A percentile compares a stretch with the other conserved stretches of the same genome.
Evolutionary conservation across 2,113 vertebrate genomes (phyloP).

Genomic region (Sylvilagus bachmani): DNA sequence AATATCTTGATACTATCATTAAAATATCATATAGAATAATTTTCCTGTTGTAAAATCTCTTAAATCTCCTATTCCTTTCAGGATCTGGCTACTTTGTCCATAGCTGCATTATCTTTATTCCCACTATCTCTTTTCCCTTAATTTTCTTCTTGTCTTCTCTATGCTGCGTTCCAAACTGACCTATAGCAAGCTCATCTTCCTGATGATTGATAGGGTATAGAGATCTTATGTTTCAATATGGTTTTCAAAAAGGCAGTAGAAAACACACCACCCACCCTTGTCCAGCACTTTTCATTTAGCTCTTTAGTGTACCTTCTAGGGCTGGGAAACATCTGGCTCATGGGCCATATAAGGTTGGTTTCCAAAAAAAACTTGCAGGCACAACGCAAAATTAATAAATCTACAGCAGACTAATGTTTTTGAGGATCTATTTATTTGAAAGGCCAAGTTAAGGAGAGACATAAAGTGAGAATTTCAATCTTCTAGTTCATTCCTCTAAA

Average conservation of each 20-base stretch:
- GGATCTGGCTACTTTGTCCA: background rate
- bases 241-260: slow-evolving; percentile 50
- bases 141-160: background rate
- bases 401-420: too few relatives aligned
- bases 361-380: too few relatives aligned
- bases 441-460: too few relatives aligned
- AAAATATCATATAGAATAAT: background rate
- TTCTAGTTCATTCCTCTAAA: too few relatives aligned
- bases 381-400: too few relatives aligned
- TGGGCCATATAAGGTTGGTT: too few relatives aligned
- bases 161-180: background rate
- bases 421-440: too few relatives aligned
- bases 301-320: background rate
- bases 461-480: too few relatives aligned
- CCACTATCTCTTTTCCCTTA: background rate
- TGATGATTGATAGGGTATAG: background rate
- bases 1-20: background rate
- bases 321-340: too few relatives aligned
- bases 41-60: background rate
- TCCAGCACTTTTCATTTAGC: slow-evolving; percentile 35
- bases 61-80: background rate
- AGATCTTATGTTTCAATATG: slow-evolving; percentile 3
- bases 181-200: background rate
- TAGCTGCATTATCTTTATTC: background rate
- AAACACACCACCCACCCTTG: background rate